Evolutionary conservation across 2,113 vertebrate species (phyloP).

Genomic region (Pomatorhinus ruficollis): DNA sequence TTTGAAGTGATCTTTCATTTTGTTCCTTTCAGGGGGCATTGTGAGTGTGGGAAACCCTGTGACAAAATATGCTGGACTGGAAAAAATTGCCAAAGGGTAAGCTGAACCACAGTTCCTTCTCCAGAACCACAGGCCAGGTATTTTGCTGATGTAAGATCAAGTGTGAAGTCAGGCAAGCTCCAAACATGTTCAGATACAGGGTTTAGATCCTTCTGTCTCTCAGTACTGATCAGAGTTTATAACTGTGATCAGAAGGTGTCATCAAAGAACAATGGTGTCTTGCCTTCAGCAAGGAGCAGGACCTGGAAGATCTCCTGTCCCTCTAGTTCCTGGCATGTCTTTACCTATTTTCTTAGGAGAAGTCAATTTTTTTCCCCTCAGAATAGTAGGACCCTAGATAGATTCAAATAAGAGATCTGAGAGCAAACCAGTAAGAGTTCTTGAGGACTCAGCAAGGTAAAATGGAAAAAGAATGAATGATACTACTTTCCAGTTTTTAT

Average conservation of each 20-base stretch:
- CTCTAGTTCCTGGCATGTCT: not conserved
- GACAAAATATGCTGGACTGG: slow-evolving; percentile 93
- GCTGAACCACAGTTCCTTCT: slow-evolving; percentile 40
- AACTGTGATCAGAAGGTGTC: not conserved
- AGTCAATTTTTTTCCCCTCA: not conserved
- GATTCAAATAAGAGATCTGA: not conserved
- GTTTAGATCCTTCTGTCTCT: not conserved
- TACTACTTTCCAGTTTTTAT: not conserved
- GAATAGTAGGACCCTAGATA: not conserved
- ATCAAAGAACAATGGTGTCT: not conserved
- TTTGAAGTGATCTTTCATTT: not conserved
- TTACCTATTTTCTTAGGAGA: not conserved
- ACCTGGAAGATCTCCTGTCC: not conserved
- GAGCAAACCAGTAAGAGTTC: not conserved
- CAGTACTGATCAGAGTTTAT: not conserved
- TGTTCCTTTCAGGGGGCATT: slow-evolving; percentile 83
- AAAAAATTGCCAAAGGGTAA: slow-evolving; percentile 97
- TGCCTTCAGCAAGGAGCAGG: not conserved
- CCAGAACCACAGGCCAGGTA: not conserved
- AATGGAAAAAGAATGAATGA: not conserved
- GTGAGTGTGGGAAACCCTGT: slow-evolving; percentile 94
- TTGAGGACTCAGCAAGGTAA: not conserved
- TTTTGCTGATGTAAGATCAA: not conserved
- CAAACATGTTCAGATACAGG: fast-evolving
- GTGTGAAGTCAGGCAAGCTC: not conserved